phyloP scores from a whole-genome alignment of 1,140 invertebrate genomes.

The Drosophila elegans region DNA sequence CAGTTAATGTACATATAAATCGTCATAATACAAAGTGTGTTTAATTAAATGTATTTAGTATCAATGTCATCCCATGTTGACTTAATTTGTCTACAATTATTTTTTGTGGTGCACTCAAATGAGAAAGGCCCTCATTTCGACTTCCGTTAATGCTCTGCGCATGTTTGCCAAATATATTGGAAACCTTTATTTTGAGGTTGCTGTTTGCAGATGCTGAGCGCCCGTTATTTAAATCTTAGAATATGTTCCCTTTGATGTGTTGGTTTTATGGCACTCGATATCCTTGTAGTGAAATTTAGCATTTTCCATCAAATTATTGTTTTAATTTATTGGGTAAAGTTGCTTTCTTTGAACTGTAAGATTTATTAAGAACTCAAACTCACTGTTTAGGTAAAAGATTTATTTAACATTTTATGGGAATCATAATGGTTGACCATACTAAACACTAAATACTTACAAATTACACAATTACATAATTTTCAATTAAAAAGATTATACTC shows the following conservation, averaged over 20 bases:
- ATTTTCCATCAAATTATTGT: not conserved
- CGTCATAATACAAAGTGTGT: too few relatives aligned
- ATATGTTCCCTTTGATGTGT: slow-evolving; percentile 11
- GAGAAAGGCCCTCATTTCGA: not conserved
- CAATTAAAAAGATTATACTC: too few relatives aligned
- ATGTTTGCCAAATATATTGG: slow-evolving; percentile 10
- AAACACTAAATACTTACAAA: too few relatives aligned
- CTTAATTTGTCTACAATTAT: not conserved
- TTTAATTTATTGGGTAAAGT: too few relatives aligned
- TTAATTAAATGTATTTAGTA: not conserved
- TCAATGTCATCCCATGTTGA: not conserved
- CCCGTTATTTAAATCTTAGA: slow-evolving; percentile 1
- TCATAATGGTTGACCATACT: too few relatives aligned
- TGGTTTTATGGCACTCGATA: not conserved
- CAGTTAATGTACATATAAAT: too few relatives aligned
- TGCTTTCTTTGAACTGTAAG: not conserved
- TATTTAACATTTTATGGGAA: too few relatives aligned
- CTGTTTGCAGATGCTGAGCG: not conserved
- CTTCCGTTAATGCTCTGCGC: slow-evolving; percentile 11
- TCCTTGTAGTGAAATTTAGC: not conserved
- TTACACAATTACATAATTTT: too few relatives aligned
- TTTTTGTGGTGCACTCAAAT: not conserved
- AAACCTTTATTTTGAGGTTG: not conserved
- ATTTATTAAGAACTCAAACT: not conserved
- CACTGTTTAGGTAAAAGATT: too few relatives aligned